Percentiles rank a stretch among this genome's conserved stretches.
Evolutionary conservation across 2,888 invertebrate genomes (phyloP).

Genomic region (Sminthurides aquaticus): DNA sequence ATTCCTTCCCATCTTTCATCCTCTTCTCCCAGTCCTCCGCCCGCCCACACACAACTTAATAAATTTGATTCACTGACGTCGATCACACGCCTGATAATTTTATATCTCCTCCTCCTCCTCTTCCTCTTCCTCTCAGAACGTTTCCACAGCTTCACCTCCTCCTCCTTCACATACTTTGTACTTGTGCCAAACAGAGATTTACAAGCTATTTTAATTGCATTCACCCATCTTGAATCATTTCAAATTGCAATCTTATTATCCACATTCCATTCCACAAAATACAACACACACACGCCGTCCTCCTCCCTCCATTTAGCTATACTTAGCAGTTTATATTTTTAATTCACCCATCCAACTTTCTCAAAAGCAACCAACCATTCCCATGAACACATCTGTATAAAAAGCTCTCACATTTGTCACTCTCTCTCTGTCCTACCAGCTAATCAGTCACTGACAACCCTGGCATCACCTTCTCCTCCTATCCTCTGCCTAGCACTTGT

Average conservation of each 20-base stretch:
- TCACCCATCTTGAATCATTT: background rate
- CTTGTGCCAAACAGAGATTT: constrained; percentile 3
- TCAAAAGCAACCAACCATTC: too few relatives aligned
- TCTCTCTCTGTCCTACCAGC: too few relatives aligned
- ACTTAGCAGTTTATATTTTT: too few relatives aligned
- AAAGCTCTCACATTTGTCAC: too few relatives aligned
- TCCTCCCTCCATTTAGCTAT: too few relatives aligned
- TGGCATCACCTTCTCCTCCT: background rate
- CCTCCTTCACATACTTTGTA: background rate
- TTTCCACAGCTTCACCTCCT: background rate
- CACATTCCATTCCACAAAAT: background rate
- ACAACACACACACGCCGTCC: too few relatives aligned
- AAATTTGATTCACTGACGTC: constrained; percentile 26
- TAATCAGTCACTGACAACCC: constrained; percentile 2
- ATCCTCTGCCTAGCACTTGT: background rate
- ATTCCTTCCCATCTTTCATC: background rate
- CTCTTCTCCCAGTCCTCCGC: background rate
- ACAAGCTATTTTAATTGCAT: constrained; percentile 1
- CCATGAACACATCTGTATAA: too few relatives aligned
- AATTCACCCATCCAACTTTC: too few relatives aligned
- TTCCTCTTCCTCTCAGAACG: background rate
- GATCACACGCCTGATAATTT: constrained; percentile 35
- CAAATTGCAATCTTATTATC: background rate
- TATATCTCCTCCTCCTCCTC: constrained; percentile 22
- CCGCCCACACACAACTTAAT: constrained; percentile 4